Evolutionary conservation across 2,797 vertebrate genomes (phyloP), one percentile per base, ranked within the genome.

Genomic region (Hafferia zeledoni): DNA sequence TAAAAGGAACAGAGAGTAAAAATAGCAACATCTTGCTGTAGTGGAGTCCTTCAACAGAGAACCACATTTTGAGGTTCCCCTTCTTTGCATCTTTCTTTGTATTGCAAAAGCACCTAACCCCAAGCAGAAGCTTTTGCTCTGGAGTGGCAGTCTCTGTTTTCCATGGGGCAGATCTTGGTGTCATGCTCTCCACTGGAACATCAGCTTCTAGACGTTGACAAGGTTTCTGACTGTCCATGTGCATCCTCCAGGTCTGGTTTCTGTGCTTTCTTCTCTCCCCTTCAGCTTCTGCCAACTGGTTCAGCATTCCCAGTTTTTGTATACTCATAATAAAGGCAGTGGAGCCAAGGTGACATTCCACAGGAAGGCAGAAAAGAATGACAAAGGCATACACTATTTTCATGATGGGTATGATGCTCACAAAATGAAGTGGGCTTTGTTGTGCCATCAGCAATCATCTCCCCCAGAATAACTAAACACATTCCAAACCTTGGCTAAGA

Each of bases 1-100:
- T 55, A 61, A 83, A 93, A 81, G 89, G 79, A 93, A 93, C 61
- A 79, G 65, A 47, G 13, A 47, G 33, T 79, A 84, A 96, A 95
- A 95, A 79, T 56, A 96, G 88, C 59, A 91, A 82, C 74, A 31
- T 90, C 30, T 91, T 89, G n/a, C 63, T 72, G 39, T 57, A 41
- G 19, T 68, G 77, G 31, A 81, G 61, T 61, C 46, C 72, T 89
- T 91, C 71, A 78, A 64, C 10, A 61, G 63, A 86, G 85, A 93
- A 79, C 49, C 49, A 83, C 60, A 74, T 71, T 86, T 78, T 71
- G 83, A 94, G 57, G 61, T 90, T 94, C 85, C 65, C 57, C 65
- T 93, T 94, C 89, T 93, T 88, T 90, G 77, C 41, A 71, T 88
- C 61, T 70, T 89, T 71, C 74, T 92, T 74, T 89, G 28, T 89